phyloP scores from a whole-genome alignment of 2,113 vertebrate genomes.

The Notothenia rossii region DNA sequence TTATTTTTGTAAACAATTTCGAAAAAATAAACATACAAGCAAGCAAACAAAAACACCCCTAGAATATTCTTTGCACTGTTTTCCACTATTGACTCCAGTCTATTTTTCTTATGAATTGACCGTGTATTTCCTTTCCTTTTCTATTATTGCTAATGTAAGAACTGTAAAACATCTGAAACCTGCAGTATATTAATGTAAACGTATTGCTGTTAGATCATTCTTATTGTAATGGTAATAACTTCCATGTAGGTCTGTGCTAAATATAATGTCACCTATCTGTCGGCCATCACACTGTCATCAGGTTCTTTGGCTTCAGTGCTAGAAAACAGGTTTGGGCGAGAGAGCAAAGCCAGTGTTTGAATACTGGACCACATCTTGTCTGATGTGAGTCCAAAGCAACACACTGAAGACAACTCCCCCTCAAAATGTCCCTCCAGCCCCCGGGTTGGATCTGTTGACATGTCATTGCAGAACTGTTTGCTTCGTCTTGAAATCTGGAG shows the following conservation, averaged over 20 bases:
- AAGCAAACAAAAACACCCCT: constrained; percentile 81
- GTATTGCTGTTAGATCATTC: constrained; percentile 83
- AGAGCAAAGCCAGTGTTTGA: constrained; percentile 46
- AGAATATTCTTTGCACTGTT: constrained; percentile 87
- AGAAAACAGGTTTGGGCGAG: constrained; percentile 15
- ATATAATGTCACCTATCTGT: constrained; percentile 70
- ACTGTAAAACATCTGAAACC: constrained; percentile 78
- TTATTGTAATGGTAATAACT: constrained; percentile 81
- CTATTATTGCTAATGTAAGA: constrained; percentile 81
- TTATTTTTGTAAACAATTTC: constrained; percentile 84
- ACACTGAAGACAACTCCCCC: constrained; percentile 44
- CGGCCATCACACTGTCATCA: constrained; percentile 59
- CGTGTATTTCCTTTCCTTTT: constrained; percentile 73
- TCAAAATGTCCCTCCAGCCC: constrained; percentile 41
- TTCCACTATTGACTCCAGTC: constrained; percentile 84
- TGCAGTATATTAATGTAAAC: constrained; percentile 82
- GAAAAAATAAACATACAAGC: constrained; percentile 79
- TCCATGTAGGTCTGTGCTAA: constrained; percentile 75
- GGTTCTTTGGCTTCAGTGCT: constrained; percentile 57
- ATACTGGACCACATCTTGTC: constrained; percentile 39
- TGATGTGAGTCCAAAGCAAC: constrained; percentile 52
- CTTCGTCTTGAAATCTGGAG: constrained; percentile 68
- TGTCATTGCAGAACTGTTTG: constrained; percentile 63
- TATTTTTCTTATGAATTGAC: constrained; percentile 86
- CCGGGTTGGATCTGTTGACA: constrained; percentile 60